Percentiles rank a stretch among this genome's conserved stretches.
Evolutionary conservation across 2,797 vertebrate species (phyloP).

Genomic region (Neoniphon sammara): DNA sequence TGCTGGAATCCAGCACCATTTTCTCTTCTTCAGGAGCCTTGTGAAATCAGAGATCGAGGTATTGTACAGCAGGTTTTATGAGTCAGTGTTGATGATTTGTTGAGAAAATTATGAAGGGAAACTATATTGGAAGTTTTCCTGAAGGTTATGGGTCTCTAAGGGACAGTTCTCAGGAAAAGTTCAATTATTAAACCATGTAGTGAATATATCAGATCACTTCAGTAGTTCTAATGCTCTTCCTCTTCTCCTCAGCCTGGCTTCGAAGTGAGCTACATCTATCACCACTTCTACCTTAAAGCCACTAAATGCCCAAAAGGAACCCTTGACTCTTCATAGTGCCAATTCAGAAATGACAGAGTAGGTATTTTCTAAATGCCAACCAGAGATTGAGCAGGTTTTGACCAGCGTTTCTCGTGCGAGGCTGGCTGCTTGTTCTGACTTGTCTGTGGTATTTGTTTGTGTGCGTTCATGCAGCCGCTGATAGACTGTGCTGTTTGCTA

Average conservation of each 20-base stretch:
- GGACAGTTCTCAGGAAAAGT: background rate
- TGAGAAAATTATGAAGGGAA: no score
- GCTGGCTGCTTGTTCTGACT: constrained; percentile 44
- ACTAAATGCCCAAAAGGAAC: constrained; percentile 78
- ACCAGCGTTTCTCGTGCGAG: background rate
- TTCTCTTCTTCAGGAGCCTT: constrained; percentile 74
- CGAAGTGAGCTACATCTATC: constrained; percentile 74
- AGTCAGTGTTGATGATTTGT: background rate
- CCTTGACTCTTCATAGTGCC: constrained; percentile 51
- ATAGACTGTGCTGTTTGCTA: constrained; percentile 82
- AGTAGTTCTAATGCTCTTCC: background rate
- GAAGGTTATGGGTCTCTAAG: no score
- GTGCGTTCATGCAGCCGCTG: constrained; percentile 72
- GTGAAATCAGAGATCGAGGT: constrained; percentile 71
- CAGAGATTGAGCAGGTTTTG: background rate
- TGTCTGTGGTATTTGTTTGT: constrained; percentile 52
- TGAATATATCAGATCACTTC: background rate
- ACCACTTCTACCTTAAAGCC: constrained; percentile 81
- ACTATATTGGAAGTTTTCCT: no score
- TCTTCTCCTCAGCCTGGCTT: constrained; percentile 73
- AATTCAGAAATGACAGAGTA: constrained; percentile 81
- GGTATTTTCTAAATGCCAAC: constrained; percentile 34
- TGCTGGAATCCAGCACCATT: constrained; percentile 64
- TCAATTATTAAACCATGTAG: background rate
- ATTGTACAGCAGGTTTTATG: background rate